A percentile compares a stretch with the other conserved stretches of the same genome.
These are phyloP conservation scores for Callipepla californica DNA, from an alignment of 2,113 vertebrate species.

Conservation along the genomic window DNA sequence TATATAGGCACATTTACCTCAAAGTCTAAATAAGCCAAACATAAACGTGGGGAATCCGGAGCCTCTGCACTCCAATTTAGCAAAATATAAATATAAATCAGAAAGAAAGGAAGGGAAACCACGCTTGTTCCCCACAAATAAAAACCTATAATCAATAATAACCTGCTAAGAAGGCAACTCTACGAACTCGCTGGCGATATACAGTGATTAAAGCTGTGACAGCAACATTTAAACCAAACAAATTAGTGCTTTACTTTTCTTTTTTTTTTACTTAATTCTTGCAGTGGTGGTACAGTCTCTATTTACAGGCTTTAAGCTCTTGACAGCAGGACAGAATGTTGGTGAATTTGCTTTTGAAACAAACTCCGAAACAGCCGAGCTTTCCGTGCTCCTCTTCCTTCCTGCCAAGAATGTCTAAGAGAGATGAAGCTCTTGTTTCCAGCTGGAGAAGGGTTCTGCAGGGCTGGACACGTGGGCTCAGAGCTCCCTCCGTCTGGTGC, in stretches of 20 bases:
- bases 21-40: slow-evolving; percentile 63
- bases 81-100: slow-evolving; percentile 79
- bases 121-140: slow-evolving; percentile 21
- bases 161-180: slow-evolving; percentile 60
- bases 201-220: slow-evolving; percentile 70
- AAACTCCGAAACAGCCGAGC: background rate
- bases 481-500: background rate
- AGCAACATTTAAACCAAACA: slow-evolving; percentile 62
- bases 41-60: slow-evolving; percentile 11
- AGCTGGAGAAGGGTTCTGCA: background rate
- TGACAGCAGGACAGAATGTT: background rate
- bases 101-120: slow-evolving; percentile 31
- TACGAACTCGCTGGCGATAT: slow-evolving; percentile 66
- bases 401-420: background rate
- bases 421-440: background rate
- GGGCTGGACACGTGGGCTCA: background rate
- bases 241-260: slow-evolving; percentile 60
- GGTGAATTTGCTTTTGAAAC: slow-evolving; percentile 66
- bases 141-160: slow-evolving; percentile 38
- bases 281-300: slow-evolving; percentile 49
- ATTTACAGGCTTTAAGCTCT: slow-evolving; percentile 78
- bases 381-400: background rate
- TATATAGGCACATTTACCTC: slow-evolving; percentile 76
- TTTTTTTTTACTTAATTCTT: slow-evolving; percentile 24
- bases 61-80: slow-evolving; percentile 38